Evolutionary conservation across 2,113 vertebrate genomes (phyloP).

Genomic region (Circaetus cinerascens): DNA sequence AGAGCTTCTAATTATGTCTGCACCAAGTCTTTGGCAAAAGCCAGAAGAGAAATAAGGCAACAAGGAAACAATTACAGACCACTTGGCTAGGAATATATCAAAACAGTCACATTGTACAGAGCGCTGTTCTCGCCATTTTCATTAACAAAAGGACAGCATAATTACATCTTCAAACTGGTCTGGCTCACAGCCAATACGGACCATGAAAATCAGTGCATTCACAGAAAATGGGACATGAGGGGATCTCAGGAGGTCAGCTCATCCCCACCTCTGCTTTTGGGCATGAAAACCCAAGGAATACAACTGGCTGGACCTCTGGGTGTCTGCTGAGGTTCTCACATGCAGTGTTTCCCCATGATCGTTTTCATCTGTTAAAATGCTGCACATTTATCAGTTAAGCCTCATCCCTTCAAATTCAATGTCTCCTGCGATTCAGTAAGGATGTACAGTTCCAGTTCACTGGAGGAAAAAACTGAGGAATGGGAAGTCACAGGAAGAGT

Average conservation of each 20-base stretch:
- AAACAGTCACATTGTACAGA: not conserved
- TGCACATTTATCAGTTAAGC: not conserved
- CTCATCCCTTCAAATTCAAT: not conserved
- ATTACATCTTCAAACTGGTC: not conserved
- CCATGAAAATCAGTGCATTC: not conserved
- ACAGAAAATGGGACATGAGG: not conserved
- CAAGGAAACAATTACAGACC: not conserved
- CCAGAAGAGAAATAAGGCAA: not conserved
- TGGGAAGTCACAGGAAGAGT: not conserved
- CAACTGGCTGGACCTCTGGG: not conserved
- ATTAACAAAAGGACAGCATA: not conserved
- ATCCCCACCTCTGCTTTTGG: not conserved
- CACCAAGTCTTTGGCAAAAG: not conserved
- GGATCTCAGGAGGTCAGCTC: not conserved
- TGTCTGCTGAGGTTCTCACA: not conserved
- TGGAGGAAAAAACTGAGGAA: not conserved
- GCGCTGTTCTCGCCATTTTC: not conserved
- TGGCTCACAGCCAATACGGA: fast-evolving
- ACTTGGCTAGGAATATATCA: not conserved
- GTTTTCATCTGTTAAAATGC: not conserved
- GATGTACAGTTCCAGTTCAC: not conserved
- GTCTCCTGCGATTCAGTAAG: not conserved
- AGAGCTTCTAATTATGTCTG: not conserved
- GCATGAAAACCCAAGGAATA: not conserved
- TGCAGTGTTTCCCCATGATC: fast-evolving